Conservation (phyloP, 2,113 vertebrate genomes). For the Apus apus region DNA sequence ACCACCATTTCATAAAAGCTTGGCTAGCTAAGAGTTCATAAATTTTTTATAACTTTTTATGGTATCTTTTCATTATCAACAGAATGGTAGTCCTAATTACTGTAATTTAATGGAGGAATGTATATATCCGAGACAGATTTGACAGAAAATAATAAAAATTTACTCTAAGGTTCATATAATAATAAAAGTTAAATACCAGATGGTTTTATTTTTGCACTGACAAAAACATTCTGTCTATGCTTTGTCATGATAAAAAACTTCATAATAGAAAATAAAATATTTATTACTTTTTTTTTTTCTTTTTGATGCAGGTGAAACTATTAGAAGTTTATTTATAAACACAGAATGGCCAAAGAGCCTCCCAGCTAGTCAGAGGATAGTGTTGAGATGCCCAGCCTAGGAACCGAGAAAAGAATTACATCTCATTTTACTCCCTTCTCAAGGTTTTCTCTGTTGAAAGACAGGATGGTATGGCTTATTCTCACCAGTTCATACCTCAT, state of each 20-base stretch:
- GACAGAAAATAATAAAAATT: not conserved
- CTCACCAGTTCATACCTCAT: not conserved
- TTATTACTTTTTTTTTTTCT: not conserved
- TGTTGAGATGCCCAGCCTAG: not conserved
- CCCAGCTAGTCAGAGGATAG: not conserved
- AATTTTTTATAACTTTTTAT: constrained; percentile 3
- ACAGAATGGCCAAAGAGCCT: not conserved
- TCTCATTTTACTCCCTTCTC: not conserved
- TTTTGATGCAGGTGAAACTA: not conserved
- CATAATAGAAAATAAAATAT: not conserved
- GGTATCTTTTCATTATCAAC: not conserved
- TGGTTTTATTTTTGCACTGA: not conserved
- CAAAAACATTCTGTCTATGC: not conserved
- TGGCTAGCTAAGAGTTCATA: not conserved
- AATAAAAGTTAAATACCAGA: constrained; percentile 14
- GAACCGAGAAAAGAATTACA: not conserved
- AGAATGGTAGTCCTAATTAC: constrained; percentile 6
- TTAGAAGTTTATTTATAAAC: not conserved
- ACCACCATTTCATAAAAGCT: not conserved
- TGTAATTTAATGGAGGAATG: not conserved
- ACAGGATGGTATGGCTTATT: not conserved
- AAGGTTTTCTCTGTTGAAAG: not conserved
- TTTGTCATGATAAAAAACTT: not conserved
- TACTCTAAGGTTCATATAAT: not conserved
- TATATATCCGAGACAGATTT: not conserved